Evolutionary conservation across 64 coral and sea anemone genomes (phyloP).

Genomic region (Exaiptasia diaphana): DNA sequence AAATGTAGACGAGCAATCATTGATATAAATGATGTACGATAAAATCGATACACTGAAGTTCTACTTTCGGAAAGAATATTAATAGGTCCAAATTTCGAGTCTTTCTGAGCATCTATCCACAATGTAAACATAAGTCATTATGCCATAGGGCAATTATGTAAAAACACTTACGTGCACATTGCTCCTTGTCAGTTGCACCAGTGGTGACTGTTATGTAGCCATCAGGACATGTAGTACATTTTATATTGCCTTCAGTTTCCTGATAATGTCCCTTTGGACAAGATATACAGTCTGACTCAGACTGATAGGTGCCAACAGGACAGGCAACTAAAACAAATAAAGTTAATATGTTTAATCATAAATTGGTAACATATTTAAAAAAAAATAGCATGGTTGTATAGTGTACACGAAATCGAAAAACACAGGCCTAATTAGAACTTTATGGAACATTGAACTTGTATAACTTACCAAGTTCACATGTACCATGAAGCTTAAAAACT

Average conservation of each 20-base stretch:
- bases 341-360: background rate
- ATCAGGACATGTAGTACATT: background rate
- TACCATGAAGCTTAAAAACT: background rate
- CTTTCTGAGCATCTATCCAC: too few relatives aligned
- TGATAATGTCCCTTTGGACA: background rate
- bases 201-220: background rate
- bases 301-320: background rate
- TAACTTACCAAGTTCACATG: background rate
- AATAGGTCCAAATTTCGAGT: too few relatives aligned
- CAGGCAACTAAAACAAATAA: background rate
- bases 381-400: background rate
- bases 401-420: background rate
- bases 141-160: too few relatives aligned
- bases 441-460: background rate
- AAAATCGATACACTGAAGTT: too few relatives aligned
- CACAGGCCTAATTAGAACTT: background rate
- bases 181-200: background rate
- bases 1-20: too few relatives aligned
- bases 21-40: too few relatives aligned
- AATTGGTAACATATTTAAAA: background rate
- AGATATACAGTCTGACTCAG: background rate
- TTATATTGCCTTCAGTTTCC: background rate
- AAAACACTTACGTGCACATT: too few relatives aligned
- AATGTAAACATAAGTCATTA: too few relatives aligned
- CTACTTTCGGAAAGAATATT: too few relatives aligned